Evolutionary conservation across 2,113 vertebrate species (phyloP), one percentile per base, ranked within the genome.

Genomic region (Stomatorhinus ivindoensis): DNA sequence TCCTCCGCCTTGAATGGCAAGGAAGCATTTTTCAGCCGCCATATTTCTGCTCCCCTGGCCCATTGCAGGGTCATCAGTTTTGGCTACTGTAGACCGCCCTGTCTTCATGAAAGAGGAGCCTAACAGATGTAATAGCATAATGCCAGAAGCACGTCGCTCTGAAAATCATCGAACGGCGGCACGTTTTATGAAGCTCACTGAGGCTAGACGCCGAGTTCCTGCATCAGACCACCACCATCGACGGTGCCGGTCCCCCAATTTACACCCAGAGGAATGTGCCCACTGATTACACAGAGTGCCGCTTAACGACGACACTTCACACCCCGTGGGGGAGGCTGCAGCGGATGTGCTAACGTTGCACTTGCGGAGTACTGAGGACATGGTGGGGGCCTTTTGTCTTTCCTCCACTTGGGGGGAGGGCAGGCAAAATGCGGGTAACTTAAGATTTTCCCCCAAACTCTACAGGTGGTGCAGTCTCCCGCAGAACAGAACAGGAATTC

Each of bases 351-450:
- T 87, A 87, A 87, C 15, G 11, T 19, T 6, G 48, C n/a, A 35
- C 50, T 87, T 35, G 47, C 83, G 17, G 83, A n/a, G 42, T n/a
- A 47, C 24, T 51, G n/a, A 53, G 48, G 85, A 87, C 15, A 8
- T 39, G 27, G 15, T n/a, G 88, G n/a, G 61, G 42, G 90, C 89
- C 93, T 90, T 92, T 93, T 93, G 90, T 92, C 90, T 90, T 80
- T 82, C 88, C n/a, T 53, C 48, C 27, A 65, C 17, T 24, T 55
- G 27, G 31, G 69, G 58, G 73, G 19, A 65, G 51, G 47, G 51
- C 13, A 42, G 48, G 88, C 19, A 53, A 35, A 87, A 86, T 65
- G 84, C 51, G 53, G 24, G 69, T 48, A 83, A 50, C 51, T 31
- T 82, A 51, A 86, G 85, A 24, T 84, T 55, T 50, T 48, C 27